Conservation (phyloP, 2,113 vertebrate species). For the Gadus macrocephalus region DNA sequence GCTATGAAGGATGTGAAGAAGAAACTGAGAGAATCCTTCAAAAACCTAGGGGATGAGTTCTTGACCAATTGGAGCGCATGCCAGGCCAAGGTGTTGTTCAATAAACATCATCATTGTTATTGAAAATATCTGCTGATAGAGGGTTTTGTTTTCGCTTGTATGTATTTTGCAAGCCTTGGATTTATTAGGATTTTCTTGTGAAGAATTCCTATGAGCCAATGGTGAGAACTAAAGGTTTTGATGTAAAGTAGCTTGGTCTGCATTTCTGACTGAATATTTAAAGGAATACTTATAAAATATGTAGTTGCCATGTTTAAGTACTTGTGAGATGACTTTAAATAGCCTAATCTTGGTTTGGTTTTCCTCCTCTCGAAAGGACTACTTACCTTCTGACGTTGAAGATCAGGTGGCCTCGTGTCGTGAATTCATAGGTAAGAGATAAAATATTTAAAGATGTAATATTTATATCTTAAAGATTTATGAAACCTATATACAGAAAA, state of each 20-base stretch:
- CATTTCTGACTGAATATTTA: too few relatives aligned
- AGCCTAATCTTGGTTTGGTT: too few relatives aligned
- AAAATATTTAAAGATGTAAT: too few relatives aligned
- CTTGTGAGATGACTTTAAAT: background rate
- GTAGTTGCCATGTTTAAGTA: background rate
- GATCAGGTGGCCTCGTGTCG: constrained; percentile 76
- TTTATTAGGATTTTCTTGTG: too few relatives aligned
- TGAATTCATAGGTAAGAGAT: constrained; percentile 68
- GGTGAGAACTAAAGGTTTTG: too few relatives aligned
- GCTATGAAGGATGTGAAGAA: constrained; percentile 75
- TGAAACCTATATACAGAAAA: too few relatives aligned
- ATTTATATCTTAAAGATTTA: too few relatives aligned
- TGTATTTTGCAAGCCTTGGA: background rate
- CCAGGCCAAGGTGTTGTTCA: constrained; percentile 68
- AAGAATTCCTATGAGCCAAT: too few relatives aligned
- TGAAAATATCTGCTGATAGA: background rate
- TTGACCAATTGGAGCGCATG: constrained; percentile 72
- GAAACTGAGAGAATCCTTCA: constrained; percentile 73
- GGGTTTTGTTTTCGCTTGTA: background rate
- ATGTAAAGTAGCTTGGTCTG: too few relatives aligned
- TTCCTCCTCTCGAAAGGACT: constrained; percentile 61
- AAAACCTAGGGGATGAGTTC: constrained; percentile 78
- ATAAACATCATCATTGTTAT: background rate
- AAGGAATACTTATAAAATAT: background rate
- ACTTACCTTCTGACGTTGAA: constrained; percentile 79